phyloP scores from a whole-genome alignment of 2,113 vertebrate species.

The Cettia cetti region DNA sequence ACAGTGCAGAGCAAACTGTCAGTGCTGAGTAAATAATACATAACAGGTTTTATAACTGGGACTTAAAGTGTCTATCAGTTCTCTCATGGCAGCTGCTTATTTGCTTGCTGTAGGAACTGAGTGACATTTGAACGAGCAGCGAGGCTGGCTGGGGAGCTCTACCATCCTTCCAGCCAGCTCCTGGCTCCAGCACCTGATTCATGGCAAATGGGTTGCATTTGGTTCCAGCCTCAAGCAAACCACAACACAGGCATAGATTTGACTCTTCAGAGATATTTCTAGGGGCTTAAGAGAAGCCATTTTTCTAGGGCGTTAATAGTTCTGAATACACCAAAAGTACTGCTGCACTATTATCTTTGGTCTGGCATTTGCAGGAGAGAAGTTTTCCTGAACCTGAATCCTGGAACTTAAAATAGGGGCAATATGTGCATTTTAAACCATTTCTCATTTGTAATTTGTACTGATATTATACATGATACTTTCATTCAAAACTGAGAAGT shows the following conservation, averaged over 20 bases:
- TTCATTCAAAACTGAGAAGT: neutral
- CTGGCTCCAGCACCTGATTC: neutral
- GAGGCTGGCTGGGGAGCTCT: neutral
- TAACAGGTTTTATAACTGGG: conserved; percentile 23
- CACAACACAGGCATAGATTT: neutral
- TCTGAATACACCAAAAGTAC: neutral
- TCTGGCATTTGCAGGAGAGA: neutral
- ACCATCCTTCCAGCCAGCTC: neutral
- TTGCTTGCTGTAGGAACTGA: conserved; percentile 10
- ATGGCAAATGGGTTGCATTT: neutral
- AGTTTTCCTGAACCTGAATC: neutral
- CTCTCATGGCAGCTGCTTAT: neutral
- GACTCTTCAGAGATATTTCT: neutral
- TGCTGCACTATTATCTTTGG: neutral
- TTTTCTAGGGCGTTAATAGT: neutral
- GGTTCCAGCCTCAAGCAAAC: neutral
- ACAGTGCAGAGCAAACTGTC: neutral
- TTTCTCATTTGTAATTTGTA: neutral
- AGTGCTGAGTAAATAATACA: conserved; percentile 38
- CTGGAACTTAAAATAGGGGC: neutral
- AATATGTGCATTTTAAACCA: neutral
- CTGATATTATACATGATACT: neutral
- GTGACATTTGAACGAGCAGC: neutral
- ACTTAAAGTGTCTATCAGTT: neutral
- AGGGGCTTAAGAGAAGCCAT: neutral